Evolutionary conservation across 2,888 invertebrate species (phyloP), one percentile per base, ranked within the genome.

Genomic region (Mesorhabditis spiculigera): DNA sequence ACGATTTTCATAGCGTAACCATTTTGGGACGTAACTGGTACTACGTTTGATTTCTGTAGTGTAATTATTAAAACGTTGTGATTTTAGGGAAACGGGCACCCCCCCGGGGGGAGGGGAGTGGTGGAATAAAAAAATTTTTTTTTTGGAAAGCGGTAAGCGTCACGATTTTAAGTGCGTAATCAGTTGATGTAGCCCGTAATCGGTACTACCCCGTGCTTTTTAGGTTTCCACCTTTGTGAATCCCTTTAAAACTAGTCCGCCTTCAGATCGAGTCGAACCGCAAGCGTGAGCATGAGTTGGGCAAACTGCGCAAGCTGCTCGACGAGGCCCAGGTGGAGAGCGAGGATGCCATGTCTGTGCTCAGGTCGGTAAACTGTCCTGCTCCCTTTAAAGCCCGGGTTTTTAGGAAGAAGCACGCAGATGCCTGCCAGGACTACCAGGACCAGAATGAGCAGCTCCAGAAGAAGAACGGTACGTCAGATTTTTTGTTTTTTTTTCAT

Each of bases 401-500:
- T 87, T 91, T 98, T 87, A 93, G 96, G 88, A 96, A 92, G 90
- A 96, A 97, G 89, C 96, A 98, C 89, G 95, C 95, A 10, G 58
- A 97, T 89, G 92, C 95, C 87, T 91, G 97, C 86, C 91, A 92
- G 85, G 97, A 98, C 90, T 94, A 94, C 90, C 94, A 96, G 89
- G 97, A 98, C 87, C 97, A 98, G 90, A 91, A 98, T 88, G 97
- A 98, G 88, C 91, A 92, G 88, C 90, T 96, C 86, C 91, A 93
- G 88, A 96, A 96, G 90, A 91, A 92, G 87, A 96, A 93, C 90
- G 87, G 87, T 81, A 90, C 28, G 28, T 28, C 28, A 28, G 3
- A 28, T 28, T 28, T 28, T 28, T 28, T 28, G 28, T 28, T 28
- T 28, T 28, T 28, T 28, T 28, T 28, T 28, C 28, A 28, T 28